phyloP scores from a whole-genome alignment of 1,140 invertebrate genomes.

The Zaprionus camerounensis region DNA sequence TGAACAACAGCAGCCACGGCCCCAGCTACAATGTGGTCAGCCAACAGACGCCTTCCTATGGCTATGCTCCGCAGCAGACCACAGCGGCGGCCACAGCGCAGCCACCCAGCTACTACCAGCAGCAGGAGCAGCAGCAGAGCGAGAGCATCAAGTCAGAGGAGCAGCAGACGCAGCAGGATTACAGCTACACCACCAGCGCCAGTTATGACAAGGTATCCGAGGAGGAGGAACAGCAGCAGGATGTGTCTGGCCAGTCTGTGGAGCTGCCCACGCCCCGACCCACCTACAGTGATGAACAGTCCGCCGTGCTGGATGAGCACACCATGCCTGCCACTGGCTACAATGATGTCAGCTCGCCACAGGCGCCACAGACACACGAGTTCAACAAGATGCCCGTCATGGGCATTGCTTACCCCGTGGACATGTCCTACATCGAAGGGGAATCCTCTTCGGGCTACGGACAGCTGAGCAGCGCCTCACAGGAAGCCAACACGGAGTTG shows the following conservation, averaged over 20 bases:
- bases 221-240: conserved; percentile 62
- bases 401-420: conserved; percentile 77
- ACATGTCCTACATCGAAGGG: conserved; percentile 76
- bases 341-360: conserved; percentile 51
- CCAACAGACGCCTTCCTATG: conserved; percentile 70
- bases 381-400: conserved; percentile 81
- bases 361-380: conserved; percentile 66
- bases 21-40: conserved; percentile 80
- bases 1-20: conserved; percentile 87
- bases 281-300: conserved; percentile 60
- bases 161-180: conserved; percentile 44
- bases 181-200: conserved; percentile 61
- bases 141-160: conserved; percentile 38
- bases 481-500: conserved; percentile 60
- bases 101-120: conserved; percentile 46
- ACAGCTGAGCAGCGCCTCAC: conserved; percentile 43
- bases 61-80: conserved; percentile 32
- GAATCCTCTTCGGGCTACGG: conserved; percentile 48
- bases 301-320: conserved; percentile 68
- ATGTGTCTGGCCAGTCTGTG: conserved; percentile 49
- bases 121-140: conserved; percentile 29
- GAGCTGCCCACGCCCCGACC: conserved; percentile 58
- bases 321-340: conserved; percentile 72
- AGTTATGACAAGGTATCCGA: conserved; percentile 60
- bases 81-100: conserved; percentile 35